These are phyloP conservation scores for Neomonachus schauinslandi DNA, from an alignment of 2,113 vertebrate species.

Conservation along the genomic window DNA sequence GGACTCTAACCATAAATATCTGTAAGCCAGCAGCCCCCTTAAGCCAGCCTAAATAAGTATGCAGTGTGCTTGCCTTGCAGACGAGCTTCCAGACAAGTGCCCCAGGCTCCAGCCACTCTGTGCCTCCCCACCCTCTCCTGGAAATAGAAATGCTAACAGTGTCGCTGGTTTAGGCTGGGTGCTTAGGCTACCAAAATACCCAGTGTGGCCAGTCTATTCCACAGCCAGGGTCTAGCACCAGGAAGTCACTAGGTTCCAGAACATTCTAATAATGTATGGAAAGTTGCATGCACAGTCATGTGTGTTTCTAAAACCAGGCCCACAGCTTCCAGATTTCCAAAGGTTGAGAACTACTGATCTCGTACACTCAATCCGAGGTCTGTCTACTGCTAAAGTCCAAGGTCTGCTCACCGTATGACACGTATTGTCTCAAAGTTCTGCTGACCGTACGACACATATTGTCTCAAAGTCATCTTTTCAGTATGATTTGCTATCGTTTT, in stretches of 20 bases:
- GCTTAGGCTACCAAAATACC: background rate
- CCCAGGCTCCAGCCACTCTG: background rate
- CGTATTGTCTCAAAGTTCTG: no score
- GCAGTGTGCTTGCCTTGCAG: background rate
- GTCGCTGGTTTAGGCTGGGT: background rate
- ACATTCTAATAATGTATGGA: background rate
- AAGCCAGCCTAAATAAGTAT: background rate
- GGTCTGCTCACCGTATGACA: background rate
- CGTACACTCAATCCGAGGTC: background rate
- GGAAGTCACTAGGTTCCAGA: background rate
- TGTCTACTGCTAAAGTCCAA: accelerated
- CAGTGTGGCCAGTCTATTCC: background rate
- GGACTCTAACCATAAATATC: background rate
- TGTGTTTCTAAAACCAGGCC: background rate
- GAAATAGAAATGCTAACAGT: accelerated
- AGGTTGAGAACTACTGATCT: background rate
- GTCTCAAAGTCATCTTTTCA: no score
- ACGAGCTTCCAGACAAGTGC: accelerated
- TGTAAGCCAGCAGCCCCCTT: no score
- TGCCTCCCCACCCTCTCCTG: background rate
- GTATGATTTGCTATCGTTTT: background rate
- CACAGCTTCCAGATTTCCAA: background rate
- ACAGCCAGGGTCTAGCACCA: background rate
- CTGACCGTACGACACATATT: accelerated
- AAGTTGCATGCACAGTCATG: accelerated